Conservation (phyloP, 2,888 invertebrate genomes). For the Cheilosia vernalis region DNA sequence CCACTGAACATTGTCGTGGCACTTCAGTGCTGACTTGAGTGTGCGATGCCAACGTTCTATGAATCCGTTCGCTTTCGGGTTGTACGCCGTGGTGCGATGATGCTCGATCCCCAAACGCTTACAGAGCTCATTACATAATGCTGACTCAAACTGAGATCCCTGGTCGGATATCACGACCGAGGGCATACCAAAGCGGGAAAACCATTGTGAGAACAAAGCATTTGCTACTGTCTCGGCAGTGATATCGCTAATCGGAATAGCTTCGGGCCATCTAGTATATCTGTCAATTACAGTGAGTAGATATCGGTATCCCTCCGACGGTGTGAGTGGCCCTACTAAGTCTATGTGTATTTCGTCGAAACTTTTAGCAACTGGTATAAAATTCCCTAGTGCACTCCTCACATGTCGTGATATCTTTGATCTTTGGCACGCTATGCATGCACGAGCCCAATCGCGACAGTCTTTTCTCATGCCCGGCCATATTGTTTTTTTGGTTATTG, state of each 20-base stretch:
- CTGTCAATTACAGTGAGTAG: no score
- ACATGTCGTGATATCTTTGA: no score
- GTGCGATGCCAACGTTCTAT: conserved; percentile 8
- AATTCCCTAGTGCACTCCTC: no score
- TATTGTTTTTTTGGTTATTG: conserved; percentile 11
- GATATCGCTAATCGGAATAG: no score
- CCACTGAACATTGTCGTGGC: conserved; percentile 5
- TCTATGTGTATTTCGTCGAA: no score
- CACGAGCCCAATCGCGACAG: conserved; percentile 26
- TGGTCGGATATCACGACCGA: background rate
- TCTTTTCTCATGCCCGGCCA: conserved; percentile 53
- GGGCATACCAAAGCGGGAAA: background rate
- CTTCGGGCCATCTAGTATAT: no score
- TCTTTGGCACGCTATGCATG: no score
- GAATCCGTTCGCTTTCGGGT: background rate
- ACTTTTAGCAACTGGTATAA: no score
- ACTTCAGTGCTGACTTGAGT: background rate
- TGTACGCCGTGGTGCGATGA: background rate
- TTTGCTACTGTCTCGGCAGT: no score
- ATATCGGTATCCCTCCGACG: no score
- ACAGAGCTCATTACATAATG: background rate
- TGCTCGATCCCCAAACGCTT: background rate
- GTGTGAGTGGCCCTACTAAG: no score
- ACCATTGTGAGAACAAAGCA: conserved; percentile 6
- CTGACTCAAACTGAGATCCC: background rate